Percentiles rank a stretch among this genome's conserved stretches.
Conservation (phyloP, 2,797 vertebrate genomes). For the Channa striata region DNA sequence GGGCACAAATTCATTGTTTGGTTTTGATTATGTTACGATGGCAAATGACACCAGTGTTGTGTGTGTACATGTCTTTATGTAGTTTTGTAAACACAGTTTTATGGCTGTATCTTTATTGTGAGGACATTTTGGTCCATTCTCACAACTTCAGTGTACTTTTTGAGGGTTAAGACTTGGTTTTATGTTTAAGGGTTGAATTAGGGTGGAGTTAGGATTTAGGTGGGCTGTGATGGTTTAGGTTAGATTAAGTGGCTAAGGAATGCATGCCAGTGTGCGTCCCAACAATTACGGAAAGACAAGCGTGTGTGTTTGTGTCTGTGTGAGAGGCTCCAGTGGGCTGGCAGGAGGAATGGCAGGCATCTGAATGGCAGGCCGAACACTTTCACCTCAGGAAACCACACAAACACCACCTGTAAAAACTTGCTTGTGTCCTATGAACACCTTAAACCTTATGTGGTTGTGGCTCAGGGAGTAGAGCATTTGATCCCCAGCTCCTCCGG, state of each 20-base stretch:
- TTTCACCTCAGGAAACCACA: constrained; percentile 74
- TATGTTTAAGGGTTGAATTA: background rate
- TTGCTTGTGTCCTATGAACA: constrained; percentile 2
- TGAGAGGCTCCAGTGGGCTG: constrained; percentile 62
- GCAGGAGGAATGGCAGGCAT: constrained; percentile 72
- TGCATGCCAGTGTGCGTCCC: background rate
- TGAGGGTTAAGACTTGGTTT: too few relatives aligned
- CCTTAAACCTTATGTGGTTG: background rate
- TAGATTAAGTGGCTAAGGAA: background rate
- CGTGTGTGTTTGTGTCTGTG: constrained; percentile 6
- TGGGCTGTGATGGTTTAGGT: background rate
- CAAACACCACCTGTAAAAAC: constrained; percentile 18
- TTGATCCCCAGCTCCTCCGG: too few relatives aligned
- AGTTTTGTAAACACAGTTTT: background rate
- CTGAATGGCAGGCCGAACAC: constrained; percentile 66
- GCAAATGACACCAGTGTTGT: constrained; percentile 26
- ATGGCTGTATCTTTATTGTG: background rate
- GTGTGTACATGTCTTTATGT: background rate
- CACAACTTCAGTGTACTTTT: too few relatives aligned
- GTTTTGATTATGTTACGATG: constrained; percentile 17
- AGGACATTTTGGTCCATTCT: too few relatives aligned
- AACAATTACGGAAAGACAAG: background rate
- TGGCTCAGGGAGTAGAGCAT: background rate
- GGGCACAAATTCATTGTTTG: background rate
- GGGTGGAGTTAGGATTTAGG: too few relatives aligned